Evolutionary conservation across 2,888 invertebrate species (phyloP).

Genomic region (Anodontia alba): DNA sequence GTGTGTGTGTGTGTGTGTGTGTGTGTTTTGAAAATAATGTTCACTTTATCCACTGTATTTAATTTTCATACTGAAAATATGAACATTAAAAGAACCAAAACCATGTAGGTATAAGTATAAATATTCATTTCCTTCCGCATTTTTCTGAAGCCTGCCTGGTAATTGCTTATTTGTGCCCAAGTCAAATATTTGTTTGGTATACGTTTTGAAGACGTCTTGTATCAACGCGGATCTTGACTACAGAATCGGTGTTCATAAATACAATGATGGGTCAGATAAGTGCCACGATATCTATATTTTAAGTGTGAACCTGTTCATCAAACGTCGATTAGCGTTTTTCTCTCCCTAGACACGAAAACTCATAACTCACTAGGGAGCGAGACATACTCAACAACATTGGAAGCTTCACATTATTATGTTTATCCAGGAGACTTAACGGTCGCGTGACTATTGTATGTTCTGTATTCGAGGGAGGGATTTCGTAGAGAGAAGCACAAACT

Average conservation of each 20-base stretch:
- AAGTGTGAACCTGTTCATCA: conserved; percentile 51
- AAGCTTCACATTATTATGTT: neutral
- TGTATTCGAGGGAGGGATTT: neutral
- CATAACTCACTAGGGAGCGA: neutral
- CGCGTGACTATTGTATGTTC: no score
- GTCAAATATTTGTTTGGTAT: neutral
- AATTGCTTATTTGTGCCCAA: no score
- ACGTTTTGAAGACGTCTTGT: neutral
- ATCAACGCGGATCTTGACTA: neutral
- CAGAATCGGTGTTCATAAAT: neutral
- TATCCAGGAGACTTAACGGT: no score
- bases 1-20: no score
- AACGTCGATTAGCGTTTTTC: conserved; percentile 43
- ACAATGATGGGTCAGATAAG: neutral
- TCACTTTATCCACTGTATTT: no score
- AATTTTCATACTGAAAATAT: no score
- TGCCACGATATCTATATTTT: conserved; percentile 19
- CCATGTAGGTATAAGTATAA: no score
- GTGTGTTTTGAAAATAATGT: no score
- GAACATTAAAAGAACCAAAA: no score
- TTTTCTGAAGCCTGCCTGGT: no score
- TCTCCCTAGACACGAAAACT: conserved; percentile 51
- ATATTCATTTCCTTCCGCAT: no score
- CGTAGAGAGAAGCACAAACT: neutral
- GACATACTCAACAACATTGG: neutral